Percentiles rank a stretch among this genome's conserved stretches.
Conservation (phyloP, 1,140 invertebrate species). For the Brachionus paranguensis region DNA sequence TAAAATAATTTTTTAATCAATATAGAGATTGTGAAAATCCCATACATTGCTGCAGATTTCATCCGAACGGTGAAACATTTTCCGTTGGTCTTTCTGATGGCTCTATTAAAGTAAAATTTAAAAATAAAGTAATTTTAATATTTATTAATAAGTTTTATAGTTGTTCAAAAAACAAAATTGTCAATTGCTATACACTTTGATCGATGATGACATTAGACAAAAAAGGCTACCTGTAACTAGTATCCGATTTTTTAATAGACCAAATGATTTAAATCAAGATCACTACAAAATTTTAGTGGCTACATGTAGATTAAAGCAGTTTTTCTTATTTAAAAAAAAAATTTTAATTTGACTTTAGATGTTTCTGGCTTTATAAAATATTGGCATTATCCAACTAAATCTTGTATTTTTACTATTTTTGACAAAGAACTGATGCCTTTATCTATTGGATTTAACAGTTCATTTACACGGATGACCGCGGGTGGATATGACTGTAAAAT, state of each 20-base stretch:
- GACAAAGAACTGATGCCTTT: constrained; percentile 16
- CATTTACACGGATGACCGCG: not conserved
- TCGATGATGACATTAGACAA: constrained; percentile 22
- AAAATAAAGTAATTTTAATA: not conserved
- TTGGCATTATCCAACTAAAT: constrained; percentile 38
- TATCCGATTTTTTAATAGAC: constrained; percentile 1
- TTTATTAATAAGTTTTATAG: not conserved
- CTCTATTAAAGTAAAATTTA: constrained; percentile 31
- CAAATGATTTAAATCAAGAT: constrained; percentile 9
- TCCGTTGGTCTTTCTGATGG: constrained; percentile 12
- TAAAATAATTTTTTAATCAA: not conserved
- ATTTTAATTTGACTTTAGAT: not conserved
- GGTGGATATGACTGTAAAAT: not conserved
- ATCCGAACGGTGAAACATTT: constrained; percentile 5
- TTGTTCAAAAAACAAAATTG: not conserved
- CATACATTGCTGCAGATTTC: constrained; percentile 29
- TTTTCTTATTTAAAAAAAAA: not conserved
- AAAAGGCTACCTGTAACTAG: constrained; percentile 26
- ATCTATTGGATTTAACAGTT: constrained; percentile 24
- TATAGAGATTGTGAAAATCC: constrained; percentile 9
- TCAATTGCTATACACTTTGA: constrained; percentile 14
- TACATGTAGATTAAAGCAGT: not conserved
- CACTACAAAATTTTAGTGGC: constrained; percentile 33
- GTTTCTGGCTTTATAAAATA: constrained; percentile 30
- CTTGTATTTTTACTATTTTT: constrained; percentile 27